These are phyloP conservation scores for Halictus ligatus DNA, from an alignment of 2,888 invertebrate genomes.

Conservation along the genomic window DNA sequence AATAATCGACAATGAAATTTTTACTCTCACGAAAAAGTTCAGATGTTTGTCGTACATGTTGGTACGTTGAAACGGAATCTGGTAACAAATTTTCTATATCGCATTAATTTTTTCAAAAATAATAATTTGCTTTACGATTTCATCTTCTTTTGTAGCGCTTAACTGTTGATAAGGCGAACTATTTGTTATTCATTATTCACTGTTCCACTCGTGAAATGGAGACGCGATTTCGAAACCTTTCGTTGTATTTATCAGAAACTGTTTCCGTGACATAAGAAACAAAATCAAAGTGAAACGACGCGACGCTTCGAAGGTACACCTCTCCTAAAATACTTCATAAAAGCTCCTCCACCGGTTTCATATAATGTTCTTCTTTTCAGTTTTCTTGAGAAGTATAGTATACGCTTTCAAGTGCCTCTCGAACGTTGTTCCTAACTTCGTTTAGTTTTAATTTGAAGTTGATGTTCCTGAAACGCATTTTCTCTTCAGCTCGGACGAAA, in stretches of 20 bases:
- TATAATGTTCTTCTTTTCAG: not conserved
- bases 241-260: not conserved
- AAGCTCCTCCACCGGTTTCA: not conserved
- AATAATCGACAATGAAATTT: not conserved
- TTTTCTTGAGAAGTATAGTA: not conserved
- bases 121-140: no score
- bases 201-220: not conserved
- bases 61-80: not conserved
- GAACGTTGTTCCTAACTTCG: not conserved
- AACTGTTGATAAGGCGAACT: not conserved
- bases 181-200: not conserved
- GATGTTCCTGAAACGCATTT: not conserved
- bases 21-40: not conserved
- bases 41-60: not conserved
- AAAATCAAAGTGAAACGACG: not conserved
- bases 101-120: not conserved
- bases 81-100: not conserved
- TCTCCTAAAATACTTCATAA: not conserved
- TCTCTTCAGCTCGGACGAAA: not conserved
- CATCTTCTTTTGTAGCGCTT: not conserved
- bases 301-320: not conserved
- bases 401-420: not conserved
- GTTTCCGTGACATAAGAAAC: not conserved
- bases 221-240: not conserved
- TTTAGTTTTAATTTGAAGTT: not conserved